Evolutionary conservation across 2,797 vertebrate genomes (phyloP), one percentile per base, ranked within the genome.

Genomic region (Gobio occitaniae): DNA sequence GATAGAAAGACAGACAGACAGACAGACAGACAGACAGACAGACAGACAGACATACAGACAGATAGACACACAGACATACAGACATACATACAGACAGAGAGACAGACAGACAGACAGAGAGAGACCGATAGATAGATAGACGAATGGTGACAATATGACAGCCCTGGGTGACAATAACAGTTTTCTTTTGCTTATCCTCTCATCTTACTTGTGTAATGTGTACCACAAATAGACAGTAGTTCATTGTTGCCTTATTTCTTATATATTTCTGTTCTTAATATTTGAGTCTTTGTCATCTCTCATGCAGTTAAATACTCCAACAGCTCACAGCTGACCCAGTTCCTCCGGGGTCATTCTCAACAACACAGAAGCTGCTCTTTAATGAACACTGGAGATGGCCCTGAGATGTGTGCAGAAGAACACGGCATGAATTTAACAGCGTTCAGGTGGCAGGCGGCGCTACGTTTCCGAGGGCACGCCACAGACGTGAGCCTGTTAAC

Each of bases 401-500:
- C n/a, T 47, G 70, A 54, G 78, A 36, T 44, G 7, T 65, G n/a
- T 63, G 48, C 10, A 70, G n/a, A 80, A 75, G 32, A 15, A 25
- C 29, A 47, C 11, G 6, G 11, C 41, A 63, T 65, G 48, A 56
- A 85, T 85, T 87, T 82, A 48, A 78, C 52, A 75, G 70, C 29
- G 79, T 75, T 87, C 61, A 10, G 47, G 80, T 74, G 78, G 84
- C 85, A 87, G 87, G 77, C 25, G 61, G 78, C 9, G 32, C 50
- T 25, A n/a, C 7, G 38, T 63, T 74, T 52, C 48, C 25, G 65
- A 66, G 16, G 74, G 74, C 56, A 50, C n/a, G 48, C 56, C 84
- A 16, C 52, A 82, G 82, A 89, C 52, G 48, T 66, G 63, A 75
- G 81, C 52, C 81, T 82, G 81, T 85, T 86, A 86, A 86, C 84